Base-by-base conservation (phyloP, 1,140 invertebrate species). In the Drosophila parabipectinata region DNA sequence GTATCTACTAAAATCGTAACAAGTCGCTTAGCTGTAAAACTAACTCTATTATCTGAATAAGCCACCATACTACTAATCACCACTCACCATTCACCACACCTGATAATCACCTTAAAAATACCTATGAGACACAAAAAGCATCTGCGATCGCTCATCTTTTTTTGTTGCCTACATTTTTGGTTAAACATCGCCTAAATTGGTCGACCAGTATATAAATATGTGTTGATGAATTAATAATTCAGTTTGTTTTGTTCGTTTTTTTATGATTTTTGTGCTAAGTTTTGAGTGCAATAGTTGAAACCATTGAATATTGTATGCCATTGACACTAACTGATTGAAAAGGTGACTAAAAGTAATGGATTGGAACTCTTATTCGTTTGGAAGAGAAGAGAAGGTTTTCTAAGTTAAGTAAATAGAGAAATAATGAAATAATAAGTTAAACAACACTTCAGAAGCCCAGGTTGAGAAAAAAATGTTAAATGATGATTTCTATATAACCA, bases 21-120 rank as follows among this genome's bases (percentile, higher is more conserved):
- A 21, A 69, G n/a, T 57, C 72, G 72, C 72, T 74, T 75, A 75
- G 71, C 60, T 50, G 39, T 75, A 74, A 74, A 41, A 39, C n/a
- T 54, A 74, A 55, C n/a, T 52, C 10, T 64, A 72, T n/a, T 62
- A 67, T 32, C n/a, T 62, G 26, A 57, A 62, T 72, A 62, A 62
- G 45, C 39, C 12, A 41, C 50, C 32, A 71, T 32, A 48, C 47
- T 56, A 51, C 32, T 45, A 72, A 41, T 60, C 69, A 51, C 51
- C 57, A 72, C 47, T 47, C 37, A 44, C 57, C 78, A 41, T 6
- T 41, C 37, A 67, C 26, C 30, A 41, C 59, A 60, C n/a, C 4
- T 10, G 24, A 15, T 15, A 26, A 18, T 21, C 44, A 6, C 18
- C 4, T 52, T 30, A 7, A 55, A 18, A 53, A 68, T 21, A 48